These are phyloP conservation scores for Caranx ignobilis DNA, from an alignment of 2,113 vertebrate genomes.

Conservation along the genomic window DNA sequence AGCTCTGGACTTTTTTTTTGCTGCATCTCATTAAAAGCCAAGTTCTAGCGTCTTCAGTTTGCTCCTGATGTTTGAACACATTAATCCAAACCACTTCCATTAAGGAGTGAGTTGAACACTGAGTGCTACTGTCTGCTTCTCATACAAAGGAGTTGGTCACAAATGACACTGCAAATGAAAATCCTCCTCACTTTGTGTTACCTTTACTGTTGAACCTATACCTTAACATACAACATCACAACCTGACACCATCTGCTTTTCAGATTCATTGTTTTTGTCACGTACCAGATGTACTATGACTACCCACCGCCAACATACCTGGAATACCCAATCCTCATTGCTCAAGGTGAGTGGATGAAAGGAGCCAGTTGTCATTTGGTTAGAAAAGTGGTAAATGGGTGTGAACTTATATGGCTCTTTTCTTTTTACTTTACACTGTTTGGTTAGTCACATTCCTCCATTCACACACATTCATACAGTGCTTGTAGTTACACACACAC, in stretches of 20 bases:
- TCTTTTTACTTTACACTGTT: no score
- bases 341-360: slow-evolving; percentile 87
- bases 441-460: no score
- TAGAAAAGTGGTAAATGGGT: no score
- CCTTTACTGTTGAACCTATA: not conserved
- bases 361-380: no score
- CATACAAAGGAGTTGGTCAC: not conserved
- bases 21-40: not conserved
- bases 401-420: no score
- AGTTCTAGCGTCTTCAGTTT: not conserved
- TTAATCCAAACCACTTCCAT: not conserved
- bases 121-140: not conserved
- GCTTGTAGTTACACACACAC: no score
- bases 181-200: no score
- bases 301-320: slow-evolving; percentile 93
- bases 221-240: not conserved
- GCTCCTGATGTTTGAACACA: not conserved
- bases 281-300: slow-evolving; percentile 92
- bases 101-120: not conserved
- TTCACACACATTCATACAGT: no score
- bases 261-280: slow-evolving; percentile 94
- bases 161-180: not conserved
- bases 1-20: not conserved
- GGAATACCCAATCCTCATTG: slow-evolving; percentile 94
- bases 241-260: slow-evolving; percentile 15